Base-by-base conservation (phyloP, 2,888 invertebrate genomes). In the Dorcus hopei region DNA sequence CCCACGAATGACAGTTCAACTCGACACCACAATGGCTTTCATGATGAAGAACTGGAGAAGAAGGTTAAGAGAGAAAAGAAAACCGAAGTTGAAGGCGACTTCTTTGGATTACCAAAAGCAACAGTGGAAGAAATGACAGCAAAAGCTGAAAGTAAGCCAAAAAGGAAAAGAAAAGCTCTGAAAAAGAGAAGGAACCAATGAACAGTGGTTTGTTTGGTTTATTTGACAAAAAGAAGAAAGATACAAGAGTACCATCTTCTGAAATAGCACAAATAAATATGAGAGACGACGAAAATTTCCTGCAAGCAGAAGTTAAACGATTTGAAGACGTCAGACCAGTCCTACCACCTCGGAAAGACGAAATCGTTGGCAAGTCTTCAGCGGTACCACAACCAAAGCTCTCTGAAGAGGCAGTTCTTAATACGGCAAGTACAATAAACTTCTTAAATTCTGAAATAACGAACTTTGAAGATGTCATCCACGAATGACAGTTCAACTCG, bases 51-150 rank as follows among this genome's bases (percentile, higher is more conserved):
- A 45, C 57, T 57, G 52, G 48, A 58, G n/a, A 62, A 63, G 49
- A 59, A 63, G 9, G 54, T 57, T 23, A 62, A 60, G 49, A 57
- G 56, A 45, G 47, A 49, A 33, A 41, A 52, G 5, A 42, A 57
- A 38, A 59, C 54, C 11, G 52, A 52, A 33, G 42, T 51, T 38
- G 62, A 65, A 56, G 63, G 65, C 42, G 62, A 62, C n/a, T 56
- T 65, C 39, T 69, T 14, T 14, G 14, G 14, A 14, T 14, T 14
- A 9, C 45, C 38, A 11, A 26, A 26, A 5, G 26, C 26, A 26
- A 26, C 5, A 3, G 26, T 26, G 26, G 40, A 41, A 48, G 47
- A 47, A 23, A 8, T 33, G 9, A 49, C 11, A 14, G 11, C 52
- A 39, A 40, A 51, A 14, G 43, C 55, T 8, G 56, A 65, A 49